Percentiles rank a stretch among this genome's conserved stretches.
phyloP scores from a whole-genome alignment of 2,888 invertebrate genomes.

The Harmothoe impar region DNA sequence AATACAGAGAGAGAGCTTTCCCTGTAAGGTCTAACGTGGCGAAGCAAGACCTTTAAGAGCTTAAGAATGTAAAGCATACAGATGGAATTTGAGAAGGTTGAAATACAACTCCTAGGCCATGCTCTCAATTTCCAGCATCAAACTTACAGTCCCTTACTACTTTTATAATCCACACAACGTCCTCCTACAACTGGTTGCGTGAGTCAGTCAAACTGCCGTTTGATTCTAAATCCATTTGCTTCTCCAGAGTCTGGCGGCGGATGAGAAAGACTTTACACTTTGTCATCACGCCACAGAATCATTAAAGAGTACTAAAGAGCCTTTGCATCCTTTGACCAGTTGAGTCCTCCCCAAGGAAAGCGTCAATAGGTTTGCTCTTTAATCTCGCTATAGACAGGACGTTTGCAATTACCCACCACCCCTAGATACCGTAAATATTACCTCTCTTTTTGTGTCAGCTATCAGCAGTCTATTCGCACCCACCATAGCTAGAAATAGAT shows the following conservation, averaged over 20 bases:
- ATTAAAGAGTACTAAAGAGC: background rate
- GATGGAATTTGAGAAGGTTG: too few species aligned
- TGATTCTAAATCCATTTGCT: conserved; percentile 18
- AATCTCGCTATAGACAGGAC: background rate
- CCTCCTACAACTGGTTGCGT: background rate
- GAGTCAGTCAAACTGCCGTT: background rate
- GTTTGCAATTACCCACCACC: conserved; percentile 13
- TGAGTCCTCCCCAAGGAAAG: background rate
- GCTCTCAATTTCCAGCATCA: background rate
- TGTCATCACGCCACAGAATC: conserved; percentile 3
- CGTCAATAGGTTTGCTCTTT: conserved; percentile 30
- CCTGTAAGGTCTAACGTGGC: too few species aligned
- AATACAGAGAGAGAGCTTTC: too few species aligned
- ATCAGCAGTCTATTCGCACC: background rate
- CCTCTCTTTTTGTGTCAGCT: background rate
- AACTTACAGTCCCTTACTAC: background rate
- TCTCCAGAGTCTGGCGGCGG: background rate
- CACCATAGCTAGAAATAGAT: background rate
- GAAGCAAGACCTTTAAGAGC: too few species aligned
- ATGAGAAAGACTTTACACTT: background rate
- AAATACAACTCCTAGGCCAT: too few species aligned
- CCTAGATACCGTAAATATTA: conserved; percentile 23
- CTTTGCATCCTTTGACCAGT: background rate
- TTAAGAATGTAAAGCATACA: too few species aligned
- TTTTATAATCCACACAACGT: background rate